Base-by-base conservation (phyloP, 2,888 invertebrate genomes). In the Formica aserva region DNA sequence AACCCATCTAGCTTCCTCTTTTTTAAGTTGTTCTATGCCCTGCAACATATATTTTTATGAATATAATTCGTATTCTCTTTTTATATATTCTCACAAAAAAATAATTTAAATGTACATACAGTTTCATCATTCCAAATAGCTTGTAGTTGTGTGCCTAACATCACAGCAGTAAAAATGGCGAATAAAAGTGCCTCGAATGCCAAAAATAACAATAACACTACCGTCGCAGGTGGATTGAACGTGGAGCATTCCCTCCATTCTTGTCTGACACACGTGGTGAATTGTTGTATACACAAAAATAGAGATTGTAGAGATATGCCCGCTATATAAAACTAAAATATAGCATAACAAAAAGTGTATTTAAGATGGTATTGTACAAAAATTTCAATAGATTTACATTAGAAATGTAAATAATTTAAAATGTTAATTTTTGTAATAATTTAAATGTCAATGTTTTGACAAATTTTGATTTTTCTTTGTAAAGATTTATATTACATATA, bases 41-140 rank as follows among this genome's bases (percentile, higher is more conserved):
- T 98, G 95, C 66, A 94, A 95, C 91, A 85, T 78, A 84, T 77
- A 26, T 76, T 41, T 63, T 18, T 18, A 77, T 66, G n/a, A 66
- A 55, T 77, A 67, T 26, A 67, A 26, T 11, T 11, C 9, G 1
- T 26, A 77, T 38, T 9, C 9, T 45, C 29, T 18, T 45, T 66
- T 38, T 26, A 41, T 13, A 29, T 41, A 41, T n/a, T 38, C n/a
- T 26, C 29, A 1, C 3, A 35, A 29, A 38, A 1, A 67, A 6
- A 60, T 1, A 41, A 55, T 13, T 57, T 5, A 52, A n/a, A 52
- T 41, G 9, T 85, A 91, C 90, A 95, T 95, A 98, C 98, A 91
- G 99, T 99, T 96, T 99, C 99, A 95, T 99, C 99, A 93, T 98
- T 98, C 97, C 99, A 98, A 93, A 99, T 99, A 38, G 99, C 99